A percentile compares a stretch with the other conserved stretches of the same genome.
Conservation (phyloP, 2,113 vertebrate genomes). For the Lagopus leucura region DNA sequence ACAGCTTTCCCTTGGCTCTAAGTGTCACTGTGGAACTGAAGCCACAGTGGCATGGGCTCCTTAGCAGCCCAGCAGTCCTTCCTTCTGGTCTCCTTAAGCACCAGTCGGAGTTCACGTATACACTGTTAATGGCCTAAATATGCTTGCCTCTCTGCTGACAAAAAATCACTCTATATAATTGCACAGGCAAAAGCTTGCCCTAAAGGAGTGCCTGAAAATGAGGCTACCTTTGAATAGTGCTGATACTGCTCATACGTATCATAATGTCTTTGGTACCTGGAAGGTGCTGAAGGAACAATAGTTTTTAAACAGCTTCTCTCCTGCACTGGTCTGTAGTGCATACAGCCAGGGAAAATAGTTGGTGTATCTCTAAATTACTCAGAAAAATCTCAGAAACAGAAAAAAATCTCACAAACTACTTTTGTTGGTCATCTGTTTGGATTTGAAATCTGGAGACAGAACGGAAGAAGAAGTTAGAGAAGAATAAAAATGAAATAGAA, state of each 20-base stretch:
- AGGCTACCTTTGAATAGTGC: background rate
- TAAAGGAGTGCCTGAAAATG: background rate
- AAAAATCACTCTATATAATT: background rate
- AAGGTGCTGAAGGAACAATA: background rate
- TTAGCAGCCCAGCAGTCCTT: background rate
- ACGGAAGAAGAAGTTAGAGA: background rate
- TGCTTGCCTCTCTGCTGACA: background rate
- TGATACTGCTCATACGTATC: background rate
- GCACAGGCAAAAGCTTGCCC: background rate
- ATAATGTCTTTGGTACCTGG: background rate
- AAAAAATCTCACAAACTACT: background rate
- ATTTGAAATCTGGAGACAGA: background rate
- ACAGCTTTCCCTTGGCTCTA: background rate
- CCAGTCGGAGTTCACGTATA: background rate
- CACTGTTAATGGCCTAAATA: background rate
- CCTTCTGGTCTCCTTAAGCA: background rate
- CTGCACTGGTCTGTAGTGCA: background rate
- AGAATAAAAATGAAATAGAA: background rate
- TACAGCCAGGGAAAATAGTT: background rate
- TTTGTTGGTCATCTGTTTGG: background rate
- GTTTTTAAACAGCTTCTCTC: background rate
- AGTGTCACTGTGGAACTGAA: fast-evolving
- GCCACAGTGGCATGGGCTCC: fast-evolving
- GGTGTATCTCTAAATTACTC: background rate
- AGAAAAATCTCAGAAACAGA: background rate